These are phyloP conservation scores for Lophura nycthemera DNA, from an alignment of 2,113 vertebrate genomes.

Conservation along the genomic window DNA sequence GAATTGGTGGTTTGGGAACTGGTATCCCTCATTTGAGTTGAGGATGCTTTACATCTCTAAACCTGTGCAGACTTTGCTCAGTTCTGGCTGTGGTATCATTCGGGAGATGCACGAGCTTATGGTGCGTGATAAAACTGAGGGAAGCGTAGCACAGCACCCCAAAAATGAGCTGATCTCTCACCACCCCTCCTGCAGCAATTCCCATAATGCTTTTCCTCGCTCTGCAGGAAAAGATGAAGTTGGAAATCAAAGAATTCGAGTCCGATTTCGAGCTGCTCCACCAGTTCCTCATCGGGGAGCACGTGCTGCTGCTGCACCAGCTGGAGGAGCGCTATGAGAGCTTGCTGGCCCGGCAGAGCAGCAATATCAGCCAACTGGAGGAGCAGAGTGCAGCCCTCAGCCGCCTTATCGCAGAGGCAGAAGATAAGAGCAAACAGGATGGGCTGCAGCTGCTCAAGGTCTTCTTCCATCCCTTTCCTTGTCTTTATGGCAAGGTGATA, in stretches of 20 bases:
- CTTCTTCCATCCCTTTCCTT: background rate
- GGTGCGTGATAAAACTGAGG: background rate
- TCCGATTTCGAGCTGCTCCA: constrained; percentile 77
- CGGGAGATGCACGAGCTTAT: background rate
- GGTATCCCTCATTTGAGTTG: accelerated
- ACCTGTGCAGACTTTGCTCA: background rate
- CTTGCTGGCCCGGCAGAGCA: constrained; percentile 60
- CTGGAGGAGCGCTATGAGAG: constrained; percentile 74
- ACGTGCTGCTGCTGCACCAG: constrained; percentile 75
- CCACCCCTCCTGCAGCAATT: background rate
- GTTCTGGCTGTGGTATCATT: background rate
- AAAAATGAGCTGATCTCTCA: background rate
- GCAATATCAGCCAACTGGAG: constrained; percentile 48
- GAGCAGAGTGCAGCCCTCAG: constrained; percentile 67
- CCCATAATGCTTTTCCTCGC: background rate
- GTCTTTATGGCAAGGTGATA: background rate
- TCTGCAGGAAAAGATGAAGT: constrained; percentile 74
- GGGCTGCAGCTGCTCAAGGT: constrained; percentile 78
- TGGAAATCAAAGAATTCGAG: constrained; percentile 75
- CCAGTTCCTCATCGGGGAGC: constrained; percentile 77
- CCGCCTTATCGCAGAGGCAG: constrained; percentile 69
- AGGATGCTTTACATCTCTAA: background rate
- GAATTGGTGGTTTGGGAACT: accelerated
- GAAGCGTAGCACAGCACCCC: background rate
- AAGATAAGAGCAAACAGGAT: constrained; percentile 73